A percentile compares a stretch with the other conserved stretches of the same genome.
phyloP scores from a whole-genome alignment of 2,888 invertebrate genomes.

The Notodromas monacha region DNA sequence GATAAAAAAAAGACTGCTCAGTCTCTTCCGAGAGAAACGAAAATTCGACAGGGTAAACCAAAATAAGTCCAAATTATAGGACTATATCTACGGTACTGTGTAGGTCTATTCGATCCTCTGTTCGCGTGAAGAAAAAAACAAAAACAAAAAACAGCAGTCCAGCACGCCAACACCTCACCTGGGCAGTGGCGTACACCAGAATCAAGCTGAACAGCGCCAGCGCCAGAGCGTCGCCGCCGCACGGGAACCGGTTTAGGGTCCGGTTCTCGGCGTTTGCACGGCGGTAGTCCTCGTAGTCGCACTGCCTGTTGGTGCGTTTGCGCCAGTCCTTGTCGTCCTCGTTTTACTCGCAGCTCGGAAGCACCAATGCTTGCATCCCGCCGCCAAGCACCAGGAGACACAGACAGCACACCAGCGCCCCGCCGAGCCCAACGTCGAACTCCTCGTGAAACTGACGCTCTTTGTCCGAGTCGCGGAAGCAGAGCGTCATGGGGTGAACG shows the following conservation, averaged over 20 bases:
- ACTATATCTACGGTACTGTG: no score
- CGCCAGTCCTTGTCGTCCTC: no score
- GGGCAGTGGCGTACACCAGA: slow-evolving; percentile 53
- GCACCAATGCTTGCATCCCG: slow-evolving; percentile 38
- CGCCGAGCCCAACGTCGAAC: slow-evolving; percentile 50
- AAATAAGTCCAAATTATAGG: no score
- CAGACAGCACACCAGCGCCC: slow-evolving; percentile 32
- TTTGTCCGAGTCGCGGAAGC: slow-evolving; percentile 49
- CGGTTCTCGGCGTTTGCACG: not conserved
- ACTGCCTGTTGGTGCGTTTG: no score
- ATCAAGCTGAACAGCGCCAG: slow-evolving; percentile 59
- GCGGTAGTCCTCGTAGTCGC: no score
- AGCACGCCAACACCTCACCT: slow-evolving; percentile 58
- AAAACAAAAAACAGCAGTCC: not conserved
- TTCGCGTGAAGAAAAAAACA: not conserved
- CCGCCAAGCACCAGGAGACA: slow-evolving; percentile 37
- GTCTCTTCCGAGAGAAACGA: no score
- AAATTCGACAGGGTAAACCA: no score
- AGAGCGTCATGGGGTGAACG: slow-evolving; percentile 47
- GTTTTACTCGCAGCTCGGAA: no score
- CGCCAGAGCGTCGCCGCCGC: slow-evolving; percentile 24
- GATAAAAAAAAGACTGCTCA: no score
- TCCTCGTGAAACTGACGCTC: slow-evolving; percentile 61
- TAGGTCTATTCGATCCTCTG: no score
- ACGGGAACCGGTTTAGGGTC: slow-evolving; percentile 5